Conservation (phyloP, 2,797 vertebrate species). For the Schizopygopsis pylzovi region DNA sequence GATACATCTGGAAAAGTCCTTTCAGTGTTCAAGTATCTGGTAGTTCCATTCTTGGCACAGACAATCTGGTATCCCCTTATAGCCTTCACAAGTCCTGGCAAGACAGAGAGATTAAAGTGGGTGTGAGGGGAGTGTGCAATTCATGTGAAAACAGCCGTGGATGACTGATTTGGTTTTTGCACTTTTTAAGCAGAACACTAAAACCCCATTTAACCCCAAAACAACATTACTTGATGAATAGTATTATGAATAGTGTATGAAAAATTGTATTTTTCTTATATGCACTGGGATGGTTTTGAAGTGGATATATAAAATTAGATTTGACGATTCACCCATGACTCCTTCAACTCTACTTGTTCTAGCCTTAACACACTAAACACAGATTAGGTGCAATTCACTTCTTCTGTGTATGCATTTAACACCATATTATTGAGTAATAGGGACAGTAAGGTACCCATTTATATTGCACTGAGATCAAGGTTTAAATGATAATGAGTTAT, state of each 20-base stretch:
- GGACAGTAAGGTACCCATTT: background rate
- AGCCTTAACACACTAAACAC: background rate
- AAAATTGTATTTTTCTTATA: background rate
- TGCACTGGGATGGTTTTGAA: background rate
- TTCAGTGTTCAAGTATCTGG: constrained; percentile 45
- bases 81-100: constrained; percentile 41
- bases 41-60: constrained; percentile 45
- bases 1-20: constrained; percentile 48
- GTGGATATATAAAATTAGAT: constrained; percentile 2
- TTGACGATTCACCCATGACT: background rate
- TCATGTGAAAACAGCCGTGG: constrained; percentile 53
- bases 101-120: constrained; percentile 36
- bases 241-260: constrained; percentile 23
- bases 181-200: constrained; percentile 43
- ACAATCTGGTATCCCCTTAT: constrained; percentile 14
- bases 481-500: background rate
- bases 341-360: background rate
- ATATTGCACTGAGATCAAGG: background rate
- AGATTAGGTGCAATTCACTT: background rate
- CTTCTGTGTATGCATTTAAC: background rate
- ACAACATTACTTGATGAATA: constrained; percentile 50
- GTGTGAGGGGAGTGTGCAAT: constrained; percentile 25
- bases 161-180: constrained; percentile 58
- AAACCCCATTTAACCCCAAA: constrained; percentile 40
- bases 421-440: background rate